Percentiles rank a stretch among this genome's conserved stretches.
Conservation (phyloP, 2,888 invertebrate species). For the Acanthosepion lycidas region DNA sequence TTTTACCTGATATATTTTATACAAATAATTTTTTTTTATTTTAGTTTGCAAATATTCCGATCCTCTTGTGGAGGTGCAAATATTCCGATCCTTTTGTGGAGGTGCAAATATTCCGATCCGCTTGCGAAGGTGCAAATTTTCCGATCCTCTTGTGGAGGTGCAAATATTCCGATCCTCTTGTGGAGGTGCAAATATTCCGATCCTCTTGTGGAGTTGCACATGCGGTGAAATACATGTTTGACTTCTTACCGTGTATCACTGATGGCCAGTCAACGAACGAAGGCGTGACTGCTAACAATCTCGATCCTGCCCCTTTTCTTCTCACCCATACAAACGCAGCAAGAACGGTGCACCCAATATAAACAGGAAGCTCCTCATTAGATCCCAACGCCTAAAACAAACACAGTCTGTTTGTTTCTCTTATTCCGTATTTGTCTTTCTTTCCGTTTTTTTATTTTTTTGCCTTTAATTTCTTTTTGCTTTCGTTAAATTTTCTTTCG, state of each 20-base stretch:
- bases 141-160: background rate
- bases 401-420: background rate
- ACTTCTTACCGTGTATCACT: background rate
- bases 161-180: background rate
- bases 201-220: background rate
- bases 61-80: background rate
- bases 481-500: too few relatives aligned
- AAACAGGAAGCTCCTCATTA: slow-evolving; percentile 21
- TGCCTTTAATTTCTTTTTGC: background rate
- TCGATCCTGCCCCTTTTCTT: background rate
- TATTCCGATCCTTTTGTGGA: background rate
- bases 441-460: background rate
- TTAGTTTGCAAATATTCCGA: background rate
- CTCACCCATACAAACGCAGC: background rate
- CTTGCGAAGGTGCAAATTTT: background rate
- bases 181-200: background rate
- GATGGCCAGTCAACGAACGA: background rate
- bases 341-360: background rate
- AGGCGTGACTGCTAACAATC: background rate
- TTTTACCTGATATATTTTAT: background rate
- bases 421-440: background rate
- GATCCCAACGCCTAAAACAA: background rate
- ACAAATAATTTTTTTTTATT: background rate
- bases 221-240: background rate
- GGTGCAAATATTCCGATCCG: background rate